Conservation (phyloP, 2,888 invertebrate species). For the Polyploca ridens region DNA sequence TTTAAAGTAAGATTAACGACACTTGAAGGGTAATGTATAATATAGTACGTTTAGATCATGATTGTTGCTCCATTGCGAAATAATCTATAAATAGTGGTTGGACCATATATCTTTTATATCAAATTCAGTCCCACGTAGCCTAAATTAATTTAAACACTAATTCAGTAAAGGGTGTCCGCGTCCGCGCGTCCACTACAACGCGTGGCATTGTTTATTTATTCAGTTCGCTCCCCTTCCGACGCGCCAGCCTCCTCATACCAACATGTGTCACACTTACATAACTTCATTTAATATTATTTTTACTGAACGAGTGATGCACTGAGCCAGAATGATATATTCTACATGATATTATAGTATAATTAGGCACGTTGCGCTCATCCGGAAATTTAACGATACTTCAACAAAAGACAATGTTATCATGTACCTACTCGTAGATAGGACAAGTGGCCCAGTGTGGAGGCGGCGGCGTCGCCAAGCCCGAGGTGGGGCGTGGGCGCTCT, state of each 20-base stretch:
- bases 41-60: neutral
- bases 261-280: neutral
- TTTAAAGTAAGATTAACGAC: too few relatives aligned
- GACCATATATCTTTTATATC: too few relatives aligned
- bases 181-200: slow-evolving; percentile 8
- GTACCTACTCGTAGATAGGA: neutral
- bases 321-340: neutral
- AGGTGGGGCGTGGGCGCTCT: neutral
- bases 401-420: neutral
- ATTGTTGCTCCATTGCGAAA: slow-evolving; percentile 4
- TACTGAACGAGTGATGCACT: neutral
- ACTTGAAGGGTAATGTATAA: neutral
- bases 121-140: too few relatives aligned
- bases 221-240: slow-evolving; percentile 19
- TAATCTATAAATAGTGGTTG: too few relatives aligned
- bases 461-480: neutral
- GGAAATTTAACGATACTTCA: neutral
- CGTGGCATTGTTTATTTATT: slow-evolving; percentile 36
- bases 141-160: neutral
- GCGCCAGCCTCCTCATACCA: neutral
- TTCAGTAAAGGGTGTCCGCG: slow-evolving; percentile 4
- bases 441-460: neutral
- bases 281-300: neutral
- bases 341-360: neutral
- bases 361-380: neutral